Evolutionary conservation across 2,888 invertebrate species (phyloP).

Genomic region (Spialia ferax): DNA sequence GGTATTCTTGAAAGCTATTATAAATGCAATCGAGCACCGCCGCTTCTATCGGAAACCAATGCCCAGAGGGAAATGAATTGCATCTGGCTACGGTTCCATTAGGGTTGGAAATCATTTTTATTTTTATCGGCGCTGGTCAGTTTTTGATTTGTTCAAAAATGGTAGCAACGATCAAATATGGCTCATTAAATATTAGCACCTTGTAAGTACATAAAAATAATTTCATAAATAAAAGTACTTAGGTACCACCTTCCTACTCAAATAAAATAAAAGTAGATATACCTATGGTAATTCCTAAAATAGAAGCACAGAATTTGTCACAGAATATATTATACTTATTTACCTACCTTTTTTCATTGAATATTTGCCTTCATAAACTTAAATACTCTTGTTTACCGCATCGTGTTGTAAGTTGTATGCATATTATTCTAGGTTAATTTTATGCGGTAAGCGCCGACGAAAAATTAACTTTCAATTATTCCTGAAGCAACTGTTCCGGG

Average conservation of each 20-base stretch:
- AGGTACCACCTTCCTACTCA: no score
- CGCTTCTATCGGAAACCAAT: conserved; percentile 39
- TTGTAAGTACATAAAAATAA: not conserved
- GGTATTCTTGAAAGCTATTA: conserved; percentile 24
- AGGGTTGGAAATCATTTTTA: conserved; percentile 25
- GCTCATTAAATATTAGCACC: not conserved
- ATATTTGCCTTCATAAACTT: not conserved
- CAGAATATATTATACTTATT: no score
- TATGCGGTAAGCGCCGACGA: conserved; percentile 9
- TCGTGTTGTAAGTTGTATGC: not conserved
- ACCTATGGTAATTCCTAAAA: no score
- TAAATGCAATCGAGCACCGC: conserved; percentile 40
- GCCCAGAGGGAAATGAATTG: conserved; percentile 41
- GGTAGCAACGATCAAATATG: conserved; percentile 1
- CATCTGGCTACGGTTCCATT: conserved; percentile 33
- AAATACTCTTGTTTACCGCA: conserved; percentile 2
- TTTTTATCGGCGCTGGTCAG: not conserved
- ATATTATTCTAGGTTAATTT: conserved; percentile 21
- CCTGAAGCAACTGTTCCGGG: not conserved
- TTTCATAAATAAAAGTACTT: no score
- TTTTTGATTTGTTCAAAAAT: not conserved
- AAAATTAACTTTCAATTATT: not conserved
- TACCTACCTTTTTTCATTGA: no score
- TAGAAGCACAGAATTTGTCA: no score
- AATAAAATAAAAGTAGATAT: no score